Percentiles rank a stretch among this genome's conserved stretches.
phyloP scores from a whole-genome alignment of 2,113 vertebrate genomes.

The Phrynosoma blainvillii region DNA sequence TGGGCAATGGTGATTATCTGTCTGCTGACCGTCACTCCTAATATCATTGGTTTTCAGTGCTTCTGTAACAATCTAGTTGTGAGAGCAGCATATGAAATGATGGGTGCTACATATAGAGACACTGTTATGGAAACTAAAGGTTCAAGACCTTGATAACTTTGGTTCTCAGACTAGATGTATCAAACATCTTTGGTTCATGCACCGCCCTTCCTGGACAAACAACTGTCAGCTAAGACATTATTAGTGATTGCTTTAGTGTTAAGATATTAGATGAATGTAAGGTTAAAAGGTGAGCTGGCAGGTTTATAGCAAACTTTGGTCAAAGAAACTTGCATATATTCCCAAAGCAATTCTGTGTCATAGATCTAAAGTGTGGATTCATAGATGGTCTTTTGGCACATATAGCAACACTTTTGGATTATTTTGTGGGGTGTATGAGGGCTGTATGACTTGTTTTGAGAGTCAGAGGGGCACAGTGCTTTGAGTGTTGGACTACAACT shows the following conservation, averaged over 20 bases:
- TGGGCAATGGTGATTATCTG: not conserved
- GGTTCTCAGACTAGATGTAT: not conserved
- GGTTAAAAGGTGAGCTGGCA: not conserved
- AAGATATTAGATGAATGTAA: not conserved
- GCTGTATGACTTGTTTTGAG: too few relatives aligned
- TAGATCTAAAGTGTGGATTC: not conserved
- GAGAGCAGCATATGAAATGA: not conserved
- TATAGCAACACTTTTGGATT: too few relatives aligned
- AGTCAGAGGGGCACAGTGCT: too few relatives aligned
- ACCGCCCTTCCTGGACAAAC: too few relatives aligned
- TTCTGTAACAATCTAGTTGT: not conserved
- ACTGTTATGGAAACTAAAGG: too few relatives aligned
- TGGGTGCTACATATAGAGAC: not conserved
- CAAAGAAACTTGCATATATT: too few relatives aligned
- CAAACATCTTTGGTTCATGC: not conserved
- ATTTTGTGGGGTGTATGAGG: too few relatives aligned
- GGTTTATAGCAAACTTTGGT: too few relatives aligned
- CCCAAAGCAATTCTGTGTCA: too few relatives aligned
- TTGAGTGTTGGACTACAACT: too few relatives aligned
- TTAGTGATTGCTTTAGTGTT: not conserved
- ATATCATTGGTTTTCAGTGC: not conserved
- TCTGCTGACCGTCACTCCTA: not conserved
- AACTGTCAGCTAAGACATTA: not conserved
- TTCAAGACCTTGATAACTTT: not conserved
- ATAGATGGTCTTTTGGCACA: not conserved